A percentile compares a stretch with the other conserved stretches of the same genome.
phyloP scores from a whole-genome alignment of 2,888 invertebrate species.

The Rhagophthalmus giganteus region DNA sequence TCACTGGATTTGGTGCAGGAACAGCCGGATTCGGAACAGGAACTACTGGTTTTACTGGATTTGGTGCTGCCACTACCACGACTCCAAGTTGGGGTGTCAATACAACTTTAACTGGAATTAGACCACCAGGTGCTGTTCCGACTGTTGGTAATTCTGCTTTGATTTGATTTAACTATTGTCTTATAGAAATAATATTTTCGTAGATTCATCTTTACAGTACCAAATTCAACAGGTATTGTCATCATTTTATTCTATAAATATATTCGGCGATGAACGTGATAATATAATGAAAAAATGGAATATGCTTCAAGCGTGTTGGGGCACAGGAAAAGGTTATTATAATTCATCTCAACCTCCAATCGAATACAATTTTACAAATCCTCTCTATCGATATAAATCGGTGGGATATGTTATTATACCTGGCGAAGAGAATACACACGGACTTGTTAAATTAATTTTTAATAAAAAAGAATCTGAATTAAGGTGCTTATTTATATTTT shows the following conservation, averaged over 20 bases:
- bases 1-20: too few species aligned
- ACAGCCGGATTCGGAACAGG: too few species aligned
- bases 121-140: background rate
- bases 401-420: constrained; percentile 91
- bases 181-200: too few species aligned
- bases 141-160: too few species aligned
- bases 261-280: constrained; percentile 95
- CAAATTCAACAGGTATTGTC: constrained; percentile 57
- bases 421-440: constrained; percentile 86
- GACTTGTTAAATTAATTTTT: constrained; percentile 60
- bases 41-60: constrained; percentile 47
- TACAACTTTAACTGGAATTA: constrained; percentile 40
- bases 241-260: constrained; percentile 57
- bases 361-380: constrained; percentile 85
- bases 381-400: constrained; percentile 91
- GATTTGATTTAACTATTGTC: too few species aligned
- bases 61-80: constrained; percentile 46
- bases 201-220: constrained; percentile 35
- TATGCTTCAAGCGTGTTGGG: constrained; percentile 88
- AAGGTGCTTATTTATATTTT: constrained; percentile 32
- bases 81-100: constrained; percentile 37
- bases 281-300: constrained; percentile 93
- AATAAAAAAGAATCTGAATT: background rate
- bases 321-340: constrained; percentile 82
- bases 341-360: constrained; percentile 75